These are phyloP conservation scores for Coreius guichenoti DNA, from an alignment of 2,797 vertebrate genomes.

Conservation along the genomic window DNA sequence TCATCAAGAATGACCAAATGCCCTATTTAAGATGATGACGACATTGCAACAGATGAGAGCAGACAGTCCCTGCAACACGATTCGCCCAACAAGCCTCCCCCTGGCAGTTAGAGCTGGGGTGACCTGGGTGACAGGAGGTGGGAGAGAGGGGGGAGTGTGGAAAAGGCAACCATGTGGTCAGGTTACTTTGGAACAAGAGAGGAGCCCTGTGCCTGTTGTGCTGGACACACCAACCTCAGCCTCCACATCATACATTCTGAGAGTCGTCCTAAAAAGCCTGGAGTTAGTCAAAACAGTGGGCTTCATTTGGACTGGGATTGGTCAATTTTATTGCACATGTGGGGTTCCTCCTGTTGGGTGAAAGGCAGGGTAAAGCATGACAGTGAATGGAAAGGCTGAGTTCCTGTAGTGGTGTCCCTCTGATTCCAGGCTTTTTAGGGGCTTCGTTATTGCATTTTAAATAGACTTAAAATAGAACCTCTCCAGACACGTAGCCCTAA, in stretches of 20 bases:
- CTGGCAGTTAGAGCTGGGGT: slow-evolving; percentile 77
- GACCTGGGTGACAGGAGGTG: slow-evolving; percentile 72
- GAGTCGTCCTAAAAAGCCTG: slow-evolving; percentile 79
- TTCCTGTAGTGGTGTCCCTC: slow-evolving; percentile 71
- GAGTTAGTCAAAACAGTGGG: slow-evolving; percentile 76
- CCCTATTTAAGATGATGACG: slow-evolving; percentile 88
- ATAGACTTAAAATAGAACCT: slow-evolving; percentile 57
- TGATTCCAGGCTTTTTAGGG: slow-evolving; percentile 77
- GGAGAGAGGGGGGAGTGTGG: slow-evolving; percentile 69
- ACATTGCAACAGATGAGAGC: slow-evolving; percentile 89
- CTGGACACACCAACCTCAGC: slow-evolving; percentile 78
- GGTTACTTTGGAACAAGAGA: slow-evolving; percentile 78
- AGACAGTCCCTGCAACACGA: slow-evolving; percentile 85
- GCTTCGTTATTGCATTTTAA: slow-evolving; percentile 65
- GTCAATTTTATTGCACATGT: slow-evolving; percentile 75
- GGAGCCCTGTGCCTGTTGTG: slow-evolving; percentile 80
- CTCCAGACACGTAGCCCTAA: slow-evolving; percentile 70
- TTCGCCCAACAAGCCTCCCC: slow-evolving; percentile 82
- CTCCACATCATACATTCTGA: slow-evolving; percentile 75
- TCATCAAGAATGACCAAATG: slow-evolving; percentile 83
- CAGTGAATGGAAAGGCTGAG: slow-evolving; percentile 74
- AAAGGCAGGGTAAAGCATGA: slow-evolving; percentile 81
- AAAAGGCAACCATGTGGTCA: slow-evolving; percentile 77
- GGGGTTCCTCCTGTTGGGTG: slow-evolving; percentile 81
- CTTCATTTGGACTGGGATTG: slow-evolving; percentile 72